phyloP scores from a whole-genome alignment of 2,888 invertebrate species.

The Anoncus sp. region DNA sequence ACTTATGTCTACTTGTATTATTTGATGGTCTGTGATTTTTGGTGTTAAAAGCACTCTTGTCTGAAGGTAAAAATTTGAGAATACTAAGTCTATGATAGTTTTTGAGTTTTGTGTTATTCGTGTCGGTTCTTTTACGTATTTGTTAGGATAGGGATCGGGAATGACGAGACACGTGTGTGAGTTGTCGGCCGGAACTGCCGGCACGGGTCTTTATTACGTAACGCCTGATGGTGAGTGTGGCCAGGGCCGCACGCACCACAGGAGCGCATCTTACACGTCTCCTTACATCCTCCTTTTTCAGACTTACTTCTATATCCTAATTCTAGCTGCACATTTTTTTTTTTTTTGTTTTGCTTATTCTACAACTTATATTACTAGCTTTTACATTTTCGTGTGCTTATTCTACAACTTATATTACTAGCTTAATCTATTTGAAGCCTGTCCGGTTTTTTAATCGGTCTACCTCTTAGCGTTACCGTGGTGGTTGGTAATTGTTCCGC shows the following conservation, averaged over 20 bases:
- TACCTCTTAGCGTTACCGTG: slow-evolving; percentile 19
- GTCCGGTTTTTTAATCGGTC: slow-evolving; percentile 25
- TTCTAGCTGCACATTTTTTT: background rate
- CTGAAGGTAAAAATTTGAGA: slow-evolving; percentile 42
- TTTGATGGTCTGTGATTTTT: slow-evolving; percentile 50
- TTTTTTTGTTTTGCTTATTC: slow-evolving; percentile 1
- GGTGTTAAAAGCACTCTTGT: slow-evolving; percentile 39
- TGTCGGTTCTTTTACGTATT: slow-evolving; percentile 24
- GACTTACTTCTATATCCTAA: background rate
- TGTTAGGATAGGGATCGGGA: slow-evolving; percentile 7
- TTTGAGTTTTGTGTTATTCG: slow-evolving; percentile 29
- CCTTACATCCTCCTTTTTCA: slow-evolving; percentile 27
- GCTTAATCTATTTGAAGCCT: slow-evolving; percentile 29
- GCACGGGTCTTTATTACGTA: background rate
- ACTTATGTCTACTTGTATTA: slow-evolving; percentile 8
- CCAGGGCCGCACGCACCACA: slow-evolving; percentile 8
- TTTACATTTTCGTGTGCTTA: too few relatives aligned
- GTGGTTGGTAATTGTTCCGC: slow-evolving; percentile 15
- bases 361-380: background rate
- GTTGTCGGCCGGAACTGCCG: background rate
- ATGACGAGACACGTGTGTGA: background rate
- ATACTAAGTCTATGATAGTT: slow-evolving; percentile 44
- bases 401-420: background rate
- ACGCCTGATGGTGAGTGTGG: background rate
- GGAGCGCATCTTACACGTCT: slow-evolving; percentile 12